Evolutionary conservation across 1,140 invertebrate genomes (phyloP).

Genomic region (Megalopta genalis): DNA sequence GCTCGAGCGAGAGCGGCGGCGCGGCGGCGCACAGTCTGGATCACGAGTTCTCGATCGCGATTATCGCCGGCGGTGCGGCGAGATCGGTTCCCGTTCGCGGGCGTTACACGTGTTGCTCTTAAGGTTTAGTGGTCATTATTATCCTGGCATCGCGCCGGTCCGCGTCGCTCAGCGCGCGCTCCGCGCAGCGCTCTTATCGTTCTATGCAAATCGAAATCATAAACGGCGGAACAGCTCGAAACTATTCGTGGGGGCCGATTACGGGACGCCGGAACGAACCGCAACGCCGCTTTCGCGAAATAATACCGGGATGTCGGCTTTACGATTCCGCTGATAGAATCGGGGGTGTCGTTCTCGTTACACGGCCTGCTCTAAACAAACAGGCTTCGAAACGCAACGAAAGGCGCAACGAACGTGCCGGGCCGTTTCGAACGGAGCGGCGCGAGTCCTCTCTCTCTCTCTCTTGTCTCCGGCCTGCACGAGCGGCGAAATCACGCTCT

Average conservation of each 20-base stretch:
- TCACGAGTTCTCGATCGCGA: slow-evolving; percentile 30
- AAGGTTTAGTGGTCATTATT: slow-evolving; percentile 59
- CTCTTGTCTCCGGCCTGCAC: too few species aligned
- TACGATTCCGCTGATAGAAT: slow-evolving; percentile 34
- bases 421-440: too few species aligned
- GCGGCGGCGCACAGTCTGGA: neutral
- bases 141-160: slow-evolving; percentile 36
- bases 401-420: too few species aligned
- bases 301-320: slow-evolving; percentile 11
- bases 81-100: slow-evolving; percentile 33
- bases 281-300: neutral
- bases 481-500: neutral
- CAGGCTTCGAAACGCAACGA: too few species aligned
- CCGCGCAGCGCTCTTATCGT: slow-evolving; percentile 40
- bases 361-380: neutral
- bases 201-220: slow-evolving; percentile 56
- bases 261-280: slow-evolving; percentile 20
- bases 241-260: slow-evolving; percentile 35
- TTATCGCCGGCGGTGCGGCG: slow-evolving; percentile 23
- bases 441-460: too few species aligned
- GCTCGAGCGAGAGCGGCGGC: neutral
- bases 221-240: slow-evolving; percentile 43
- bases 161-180: too few species aligned
- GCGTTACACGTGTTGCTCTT: slow-evolving; percentile 55
- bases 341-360: neutral